Percentiles rank a stretch among this genome's conserved stretches.
Evolutionary conservation across 2,797 vertebrate species (phyloP).

Genomic region (Ctenosaura bakeri): DNA sequence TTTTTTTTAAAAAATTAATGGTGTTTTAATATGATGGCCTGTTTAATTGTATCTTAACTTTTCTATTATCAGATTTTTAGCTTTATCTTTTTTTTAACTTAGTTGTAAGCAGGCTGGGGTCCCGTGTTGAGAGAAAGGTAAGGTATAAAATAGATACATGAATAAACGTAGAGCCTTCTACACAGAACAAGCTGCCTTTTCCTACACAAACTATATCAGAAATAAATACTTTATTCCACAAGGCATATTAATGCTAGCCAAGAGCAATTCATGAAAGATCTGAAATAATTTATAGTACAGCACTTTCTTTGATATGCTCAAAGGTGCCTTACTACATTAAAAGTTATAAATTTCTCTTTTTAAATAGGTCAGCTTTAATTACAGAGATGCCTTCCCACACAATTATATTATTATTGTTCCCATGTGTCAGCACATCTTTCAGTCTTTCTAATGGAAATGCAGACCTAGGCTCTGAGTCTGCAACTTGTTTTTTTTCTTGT

Average conservation of each 20-base stretch:
- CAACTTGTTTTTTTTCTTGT: background rate
- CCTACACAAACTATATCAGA: background rate
- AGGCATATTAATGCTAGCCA: constrained; percentile 36
- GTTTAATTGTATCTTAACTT: no score
- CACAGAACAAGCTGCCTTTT: background rate
- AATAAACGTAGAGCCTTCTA: no score
- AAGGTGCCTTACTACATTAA: background rate
- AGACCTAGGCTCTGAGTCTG: background rate
- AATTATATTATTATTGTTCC: background rate
- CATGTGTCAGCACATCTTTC: background rate
- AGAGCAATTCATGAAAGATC: constrained; percentile 12
- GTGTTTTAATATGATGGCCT: no score
- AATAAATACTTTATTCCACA: background rate
- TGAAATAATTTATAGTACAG: background rate
- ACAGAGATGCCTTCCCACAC: background rate
- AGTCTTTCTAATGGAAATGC: background rate
- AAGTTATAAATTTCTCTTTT: background rate
- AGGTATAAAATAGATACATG: no score
- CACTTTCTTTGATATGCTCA: background rate
- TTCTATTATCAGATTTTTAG: no score
- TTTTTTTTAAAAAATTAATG: no score
- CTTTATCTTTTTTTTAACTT: no score
- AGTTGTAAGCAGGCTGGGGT: no score
- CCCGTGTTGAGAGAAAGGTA: no score
- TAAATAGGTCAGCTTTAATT: background rate